These are phyloP conservation scores for Taeniopygia guttata DNA, from an alignment of 2,797 vertebrate genomes.

Conservation along the genomic window DNA sequence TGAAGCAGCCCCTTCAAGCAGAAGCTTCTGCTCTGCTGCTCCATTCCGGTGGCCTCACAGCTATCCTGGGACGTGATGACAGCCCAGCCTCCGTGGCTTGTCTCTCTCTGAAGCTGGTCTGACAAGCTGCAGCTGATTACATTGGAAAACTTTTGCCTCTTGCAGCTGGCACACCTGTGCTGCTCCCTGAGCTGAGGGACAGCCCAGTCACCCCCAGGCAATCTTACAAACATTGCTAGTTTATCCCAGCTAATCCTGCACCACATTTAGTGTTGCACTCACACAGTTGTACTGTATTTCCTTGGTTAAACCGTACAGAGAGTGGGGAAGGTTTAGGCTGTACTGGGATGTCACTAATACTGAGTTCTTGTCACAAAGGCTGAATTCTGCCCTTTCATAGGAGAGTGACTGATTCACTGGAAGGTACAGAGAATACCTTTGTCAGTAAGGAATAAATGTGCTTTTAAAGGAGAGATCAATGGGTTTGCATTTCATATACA, in stretches of 20 bases:
- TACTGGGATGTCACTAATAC: background rate
- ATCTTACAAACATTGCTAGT: background rate
- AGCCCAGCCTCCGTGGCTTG: background rate
- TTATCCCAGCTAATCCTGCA: background rate
- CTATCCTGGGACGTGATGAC: slow-evolving; percentile 45
- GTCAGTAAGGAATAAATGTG: background rate
- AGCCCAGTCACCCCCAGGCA: background rate
- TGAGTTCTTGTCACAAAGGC: background rate
- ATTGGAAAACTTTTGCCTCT: background rate
- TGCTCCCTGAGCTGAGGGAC: background rate
- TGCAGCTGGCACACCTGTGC: background rate
- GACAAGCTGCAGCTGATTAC: background rate
- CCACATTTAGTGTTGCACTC: background rate
- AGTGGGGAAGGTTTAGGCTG: background rate
- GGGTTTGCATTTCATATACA: background rate
- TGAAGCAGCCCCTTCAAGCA: background rate
- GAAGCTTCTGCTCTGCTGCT: background rate
- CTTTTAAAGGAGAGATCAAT: background rate
- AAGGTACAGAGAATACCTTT: background rate
- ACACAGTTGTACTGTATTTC: background rate
- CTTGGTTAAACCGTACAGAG: background rate
- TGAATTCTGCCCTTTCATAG: background rate
- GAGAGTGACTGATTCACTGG: background rate
- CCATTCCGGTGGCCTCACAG: slow-evolving; percentile 6
- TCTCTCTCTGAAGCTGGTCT: background rate